Evolutionary conservation across 2,888 invertebrate genomes (phyloP), one percentile per base, ranked within the genome.

Genomic region (Salticus scenicus): DNA sequence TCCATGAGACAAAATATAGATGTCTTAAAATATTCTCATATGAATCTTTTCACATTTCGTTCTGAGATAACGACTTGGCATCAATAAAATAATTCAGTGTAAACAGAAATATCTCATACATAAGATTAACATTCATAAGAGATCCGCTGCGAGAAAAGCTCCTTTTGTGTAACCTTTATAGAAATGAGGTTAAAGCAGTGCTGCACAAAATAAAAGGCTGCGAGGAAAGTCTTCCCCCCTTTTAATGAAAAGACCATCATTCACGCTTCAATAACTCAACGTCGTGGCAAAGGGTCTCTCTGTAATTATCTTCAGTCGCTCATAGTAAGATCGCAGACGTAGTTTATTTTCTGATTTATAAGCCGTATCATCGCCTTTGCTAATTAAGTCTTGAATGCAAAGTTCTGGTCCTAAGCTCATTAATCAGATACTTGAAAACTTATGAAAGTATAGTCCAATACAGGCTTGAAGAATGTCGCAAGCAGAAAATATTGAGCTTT

Each of bases 321-420:
- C 12, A 57, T 57, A 24, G 57, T 57, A n/a, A 57, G 57, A 24
- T 57, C 57, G 57, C 57, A 24, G 42, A 47, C 42, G 24, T 57
- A 57, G 57, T 57, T 57, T 57, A 57, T 57, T 57, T 57, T 24
- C 57, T 57, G 57, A 57, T 57, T 57, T 57, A 57, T 57, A 57
- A 57, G 57, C 57, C 57, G 24, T 57, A 57, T 57, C 57, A 57
- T 24, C 57, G 57, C 57, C 57, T 57, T 24, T 24, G 57, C 57
- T 57, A 57, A 57, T 57, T 57, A 24, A 57, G 57, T 57, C 57
- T 57, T 24, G 57, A 57, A 24, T 57, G 57, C 12, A 24, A 57
- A 57, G 57, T 24, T 5, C 57, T 24, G 57, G 57, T 17, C 24
- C 17, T 5, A 24, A 20, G 57, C 57, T 24, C 57, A 24, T 57